A percentile compares a stretch with the other conserved stretches of the same genome.
These are phyloP conservation scores for Sciaenops ocellatus DNA, from an alignment of 2,797 vertebrate species.

Conservation along the genomic window DNA sequence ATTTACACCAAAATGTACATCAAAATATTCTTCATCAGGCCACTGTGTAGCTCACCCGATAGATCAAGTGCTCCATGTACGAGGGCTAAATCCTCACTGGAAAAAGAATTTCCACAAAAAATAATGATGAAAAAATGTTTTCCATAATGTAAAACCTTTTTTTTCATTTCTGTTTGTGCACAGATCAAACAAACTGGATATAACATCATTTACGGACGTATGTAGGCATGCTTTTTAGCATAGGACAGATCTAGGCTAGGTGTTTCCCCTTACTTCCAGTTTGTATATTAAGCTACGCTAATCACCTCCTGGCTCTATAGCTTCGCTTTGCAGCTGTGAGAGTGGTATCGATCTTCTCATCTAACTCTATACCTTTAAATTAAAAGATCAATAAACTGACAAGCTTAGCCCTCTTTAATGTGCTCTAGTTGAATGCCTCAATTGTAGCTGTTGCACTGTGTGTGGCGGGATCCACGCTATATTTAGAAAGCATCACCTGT, in stretches of 20 bases:
- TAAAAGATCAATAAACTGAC: constrained; percentile 4
- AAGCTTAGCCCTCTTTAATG: constrained; percentile 16
- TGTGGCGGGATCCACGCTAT: constrained; percentile 55
- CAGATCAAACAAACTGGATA: background rate
- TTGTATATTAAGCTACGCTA: background rate
- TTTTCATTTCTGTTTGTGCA: background rate
- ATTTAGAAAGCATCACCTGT: constrained; percentile 61
- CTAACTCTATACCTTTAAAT: background rate
- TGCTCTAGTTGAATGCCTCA: constrained; percentile 13
- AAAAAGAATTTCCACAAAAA: too few relatives aligned
- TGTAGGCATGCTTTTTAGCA: background rate
- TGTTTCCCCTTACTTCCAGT: background rate
- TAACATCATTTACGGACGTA: too few relatives aligned
- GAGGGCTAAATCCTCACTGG: too few relatives aligned
- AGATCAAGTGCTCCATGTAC: too few relatives aligned
- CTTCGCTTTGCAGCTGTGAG: background rate
- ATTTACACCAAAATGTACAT: too few relatives aligned
- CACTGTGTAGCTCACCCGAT: too few relatives aligned
- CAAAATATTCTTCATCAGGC: too few relatives aligned
- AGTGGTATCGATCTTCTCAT: background rate
- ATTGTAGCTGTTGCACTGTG: constrained; percentile 41
- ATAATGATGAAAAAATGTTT: background rate
- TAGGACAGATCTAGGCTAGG: background rate
- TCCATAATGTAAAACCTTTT: background rate
- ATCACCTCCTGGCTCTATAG: background rate